These are phyloP conservation scores for Atta colombica DNA, from an alignment of 1,140 invertebrate genomes.

Conservation along the genomic window DNA sequence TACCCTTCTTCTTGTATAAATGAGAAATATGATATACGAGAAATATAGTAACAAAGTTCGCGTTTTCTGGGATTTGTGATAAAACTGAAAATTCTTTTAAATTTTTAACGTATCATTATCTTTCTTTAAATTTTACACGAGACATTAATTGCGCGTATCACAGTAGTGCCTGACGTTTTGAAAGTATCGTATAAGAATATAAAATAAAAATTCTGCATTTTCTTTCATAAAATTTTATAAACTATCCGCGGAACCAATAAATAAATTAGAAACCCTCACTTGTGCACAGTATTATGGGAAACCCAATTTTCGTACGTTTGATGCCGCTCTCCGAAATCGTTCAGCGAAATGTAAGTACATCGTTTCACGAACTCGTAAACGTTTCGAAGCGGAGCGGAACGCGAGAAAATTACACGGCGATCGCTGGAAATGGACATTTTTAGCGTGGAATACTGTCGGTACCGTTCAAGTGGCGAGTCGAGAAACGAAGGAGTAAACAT, in stretches of 20 bases:
- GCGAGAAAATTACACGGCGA: slow-evolving; percentile 55
- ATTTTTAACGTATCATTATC: not conserved
- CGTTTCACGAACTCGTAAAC: slow-evolving; percentile 44
- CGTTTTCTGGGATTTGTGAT: not conserved
- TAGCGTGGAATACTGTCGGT: slow-evolving; percentile 14
- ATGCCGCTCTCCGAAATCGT: slow-evolving; percentile 41
- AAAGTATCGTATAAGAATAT: not conserved
- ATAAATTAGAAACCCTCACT: slow-evolving; percentile 15
- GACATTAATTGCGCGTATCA: not conserved
- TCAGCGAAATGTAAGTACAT: slow-evolving; percentile 35
- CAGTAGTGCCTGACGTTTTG: not conserved
- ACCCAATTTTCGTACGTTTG: slow-evolving; percentile 27
- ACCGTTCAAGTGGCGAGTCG: slow-evolving; percentile 14
- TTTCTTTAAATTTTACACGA: not conserved
- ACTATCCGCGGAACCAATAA: not conserved
- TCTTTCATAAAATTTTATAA: not conserved
- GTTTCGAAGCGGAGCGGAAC: slow-evolving; percentile 33
- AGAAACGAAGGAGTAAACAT: slow-evolving; percentile 53
- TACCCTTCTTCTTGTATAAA: slow-evolving; percentile 21
- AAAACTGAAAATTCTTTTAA: not conserved
- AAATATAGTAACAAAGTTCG: not conserved
- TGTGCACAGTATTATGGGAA: slow-evolving; percentile 1
- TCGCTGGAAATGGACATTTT: slow-evolving; percentile 45
- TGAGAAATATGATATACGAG: slow-evolving; percentile 21
- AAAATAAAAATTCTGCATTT: not conserved